phyloP scores from a whole-genome alignment of 2,113 vertebrate genomes.

The Pachypanchax playfairii region DNA sequence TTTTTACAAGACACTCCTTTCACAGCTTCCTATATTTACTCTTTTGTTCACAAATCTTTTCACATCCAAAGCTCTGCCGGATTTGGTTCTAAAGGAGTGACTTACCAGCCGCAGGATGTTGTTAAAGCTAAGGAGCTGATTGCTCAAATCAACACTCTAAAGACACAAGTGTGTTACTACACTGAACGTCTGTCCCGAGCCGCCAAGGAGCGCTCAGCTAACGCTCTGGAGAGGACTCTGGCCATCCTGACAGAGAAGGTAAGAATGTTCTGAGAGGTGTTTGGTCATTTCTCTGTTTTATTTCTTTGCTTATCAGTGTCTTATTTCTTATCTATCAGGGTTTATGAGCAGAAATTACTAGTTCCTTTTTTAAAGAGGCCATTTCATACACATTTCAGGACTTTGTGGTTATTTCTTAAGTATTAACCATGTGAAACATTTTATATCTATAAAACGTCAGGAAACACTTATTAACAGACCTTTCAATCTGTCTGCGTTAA shows the following conservation, averaged over 20 bases:
- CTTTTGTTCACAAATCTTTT: neutral
- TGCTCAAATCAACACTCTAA: slow-evolving; percentile 95
- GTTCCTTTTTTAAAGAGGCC: too few species aligned
- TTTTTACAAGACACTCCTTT: neutral
- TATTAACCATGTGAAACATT: too few species aligned
- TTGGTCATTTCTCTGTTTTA: too few species aligned
- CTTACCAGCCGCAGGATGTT: slow-evolving; percentile 93
- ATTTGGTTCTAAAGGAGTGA: slow-evolving; percentile 84
- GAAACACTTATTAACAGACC: too few species aligned
- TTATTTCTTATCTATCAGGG: too few species aligned
- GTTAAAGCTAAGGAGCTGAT: slow-evolving; percentile 96
- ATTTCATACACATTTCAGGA: too few species aligned
- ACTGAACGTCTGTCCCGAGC: slow-evolving; percentile 93
- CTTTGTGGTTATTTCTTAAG: too few species aligned
- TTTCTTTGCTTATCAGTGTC: too few species aligned
- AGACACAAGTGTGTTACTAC: slow-evolving; percentile 98
- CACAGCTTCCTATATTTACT: neutral
- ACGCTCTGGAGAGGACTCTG: slow-evolving; percentile 93
- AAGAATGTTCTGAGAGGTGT: neutral
- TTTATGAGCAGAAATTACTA: too few species aligned
- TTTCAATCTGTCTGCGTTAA: too few species aligned
- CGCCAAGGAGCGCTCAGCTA: slow-evolving; percentile 94
- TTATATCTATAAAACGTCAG: too few species aligned
- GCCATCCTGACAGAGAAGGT: slow-evolving; percentile 97
- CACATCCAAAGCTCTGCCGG: slow-evolving; percentile 75